phyloP scores from a whole-genome alignment of 2,113 vertebrate species.

The Anhinga anhinga region DNA sequence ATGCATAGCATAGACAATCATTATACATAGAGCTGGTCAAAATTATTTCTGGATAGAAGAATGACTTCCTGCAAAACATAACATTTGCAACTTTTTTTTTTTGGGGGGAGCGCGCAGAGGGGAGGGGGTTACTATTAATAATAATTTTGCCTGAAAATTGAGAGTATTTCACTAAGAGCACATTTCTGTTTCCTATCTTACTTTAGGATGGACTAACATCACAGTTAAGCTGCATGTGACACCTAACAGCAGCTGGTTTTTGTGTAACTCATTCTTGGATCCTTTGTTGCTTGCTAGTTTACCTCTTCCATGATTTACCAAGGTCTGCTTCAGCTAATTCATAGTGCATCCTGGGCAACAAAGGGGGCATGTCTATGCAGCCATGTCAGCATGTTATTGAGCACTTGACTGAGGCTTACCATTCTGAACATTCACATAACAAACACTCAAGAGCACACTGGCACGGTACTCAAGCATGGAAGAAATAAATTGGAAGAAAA shows the following conservation, averaged over 20 bases:
- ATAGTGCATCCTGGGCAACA: neutral
- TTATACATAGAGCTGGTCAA: neutral
- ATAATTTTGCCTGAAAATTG: neutral
- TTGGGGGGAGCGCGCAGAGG: no score
- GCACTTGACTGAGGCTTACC: neutral
- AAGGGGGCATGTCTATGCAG: neutral
- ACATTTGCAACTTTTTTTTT: neutral
- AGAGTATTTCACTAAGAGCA: neutral
- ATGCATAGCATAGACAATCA: neutral
- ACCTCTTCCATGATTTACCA: neutral
- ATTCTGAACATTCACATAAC: accelerated
- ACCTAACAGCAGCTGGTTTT: neutral
- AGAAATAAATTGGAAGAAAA: neutral
- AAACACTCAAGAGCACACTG: accelerated
- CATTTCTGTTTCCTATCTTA: neutral
- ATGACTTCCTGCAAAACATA: neutral
- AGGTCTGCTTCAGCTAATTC: neutral
- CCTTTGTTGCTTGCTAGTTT: neutral
- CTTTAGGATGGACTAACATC: neutral
- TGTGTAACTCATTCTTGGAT: neutral
- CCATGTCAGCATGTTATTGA: neutral
- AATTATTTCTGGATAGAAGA: neutral
- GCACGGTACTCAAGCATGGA: no score
- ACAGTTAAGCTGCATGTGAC: neutral
- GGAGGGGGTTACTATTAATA: accelerated